phyloP scores from a whole-genome alignment of 2,797 vertebrate species.

The Microchirus variegatus region DNA sequence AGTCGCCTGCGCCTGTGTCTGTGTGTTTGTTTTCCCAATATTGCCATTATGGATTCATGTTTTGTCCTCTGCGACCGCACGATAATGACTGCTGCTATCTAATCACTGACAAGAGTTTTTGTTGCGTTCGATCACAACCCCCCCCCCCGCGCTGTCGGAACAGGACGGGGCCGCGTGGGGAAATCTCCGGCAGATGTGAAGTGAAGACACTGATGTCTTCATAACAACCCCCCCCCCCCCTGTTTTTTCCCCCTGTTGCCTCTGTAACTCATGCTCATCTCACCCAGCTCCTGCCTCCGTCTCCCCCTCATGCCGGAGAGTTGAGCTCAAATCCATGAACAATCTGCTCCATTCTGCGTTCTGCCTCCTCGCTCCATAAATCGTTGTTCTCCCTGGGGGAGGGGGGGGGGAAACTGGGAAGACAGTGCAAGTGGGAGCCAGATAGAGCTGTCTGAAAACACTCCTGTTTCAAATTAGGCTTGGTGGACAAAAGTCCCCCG shows the following conservation, averaged over 20 bases:
- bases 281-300: conserved; percentile 26
- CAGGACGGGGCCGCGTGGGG: conserved; percentile 45
- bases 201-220: conserved; percentile 79
- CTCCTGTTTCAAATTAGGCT: conserved; percentile 78
- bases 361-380: conserved; percentile 73
- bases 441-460: conserved; percentile 76
- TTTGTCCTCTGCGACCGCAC: conserved; percentile 38
- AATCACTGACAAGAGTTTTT: conserved; percentile 37
- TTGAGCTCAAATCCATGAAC: conserved; percentile 68
- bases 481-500: conserved; percentile 68
- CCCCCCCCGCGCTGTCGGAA: conserved; percentile 46
- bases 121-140: conserved; percentile 37
- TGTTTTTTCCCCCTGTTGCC: conserved; percentile 9
- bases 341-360: conserved; percentile 74
- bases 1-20: too few relatives aligned
- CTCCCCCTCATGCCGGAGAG: conserved; percentile 54
- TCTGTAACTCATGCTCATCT: conserved; percentile 35
- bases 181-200: conserved; percentile 71
- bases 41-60: conserved; percentile 32
- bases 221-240: conserved; percentile 75
- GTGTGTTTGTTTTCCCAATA: conserved; percentile 18
- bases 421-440: conserved; percentile 60
- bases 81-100: conserved; percentile 18
- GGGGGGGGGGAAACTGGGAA: conserved; percentile 55
- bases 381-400: conserved; percentile 74